Conservation (phyloP, 1,140 invertebrate genomes). For the Neuroterus valhalla region DNA sequence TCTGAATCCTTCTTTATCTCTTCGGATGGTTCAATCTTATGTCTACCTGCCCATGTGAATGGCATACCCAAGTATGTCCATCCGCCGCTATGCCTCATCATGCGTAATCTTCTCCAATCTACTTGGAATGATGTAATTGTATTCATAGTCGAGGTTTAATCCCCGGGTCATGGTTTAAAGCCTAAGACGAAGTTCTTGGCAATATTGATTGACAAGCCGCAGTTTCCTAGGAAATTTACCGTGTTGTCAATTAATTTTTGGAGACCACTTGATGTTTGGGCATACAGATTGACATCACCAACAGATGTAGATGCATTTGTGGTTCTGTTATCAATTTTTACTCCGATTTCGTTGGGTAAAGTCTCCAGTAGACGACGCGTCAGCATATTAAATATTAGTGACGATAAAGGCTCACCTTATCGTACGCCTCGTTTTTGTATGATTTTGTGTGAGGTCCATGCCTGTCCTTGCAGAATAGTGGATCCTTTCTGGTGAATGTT, state of each 20-base stretch:
- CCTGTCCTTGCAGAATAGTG: conserved; percentile 28
- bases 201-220: conserved; percentile 58
- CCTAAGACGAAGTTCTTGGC: conserved; percentile 60
- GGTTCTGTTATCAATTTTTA: conserved; percentile 42
- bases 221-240: conserved; percentile 34
- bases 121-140: conserved; percentile 17
- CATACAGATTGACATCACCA: conserved; percentile 65
- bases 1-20: conserved; percentile 33
- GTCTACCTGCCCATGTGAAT: conserved; percentile 46
- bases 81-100: conserved; percentile 36
- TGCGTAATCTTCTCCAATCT: conserved; percentile 14
- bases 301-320: conserved; percentile 62
- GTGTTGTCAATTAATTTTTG: background rate
- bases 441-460: background rate
- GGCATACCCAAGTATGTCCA: conserved; percentile 63
- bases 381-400: conserved; percentile 46
- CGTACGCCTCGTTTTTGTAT: conserved; percentile 39
- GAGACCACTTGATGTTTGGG: conserved; percentile 49
- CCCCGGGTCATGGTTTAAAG: conserved; percentile 51
- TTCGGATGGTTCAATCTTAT: conserved; percentile 21
- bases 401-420: conserved; percentile 57
- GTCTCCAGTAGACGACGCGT: conserved; percentile 38
- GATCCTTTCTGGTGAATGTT: background rate
- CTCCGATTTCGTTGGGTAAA: conserved; percentile 52
- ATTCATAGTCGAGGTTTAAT: conserved; percentile 57